Base-by-base conservation (phyloP, 1,140 invertebrate genomes). In the Drosophila subobscura region DNA sequence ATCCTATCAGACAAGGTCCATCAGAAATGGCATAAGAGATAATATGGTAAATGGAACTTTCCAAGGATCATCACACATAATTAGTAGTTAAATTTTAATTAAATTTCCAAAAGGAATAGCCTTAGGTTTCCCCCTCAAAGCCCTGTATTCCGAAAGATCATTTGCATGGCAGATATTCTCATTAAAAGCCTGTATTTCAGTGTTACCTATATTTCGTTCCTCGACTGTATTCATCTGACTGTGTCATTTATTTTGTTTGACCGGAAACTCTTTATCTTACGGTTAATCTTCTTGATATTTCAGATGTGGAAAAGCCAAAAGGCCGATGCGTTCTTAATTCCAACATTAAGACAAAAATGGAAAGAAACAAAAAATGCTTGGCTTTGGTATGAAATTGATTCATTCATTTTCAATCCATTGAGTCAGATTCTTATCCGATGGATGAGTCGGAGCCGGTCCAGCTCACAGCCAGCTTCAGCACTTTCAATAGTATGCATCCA, bases 261-360 rank as follows among this genome's bases (percentile, higher is more conserved):
- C 80, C 80, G 80, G 80, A 84, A 84, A 84, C 79, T 77, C 68
- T 66, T 84, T 84, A 84, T 84, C 80, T 79, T 66, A 46, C 78
- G 77, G 80, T 65, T 79, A 73, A 84, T 84, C 81, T 77, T 58
- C 78, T 86, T 80, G 72, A 86, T 80, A 75, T 80, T 79, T 85
- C 68, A 74, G 68, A 81, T 83, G 71, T 73, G 52, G 44, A 61
- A 46, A 65, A 58, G 56, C 63, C 55, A 73, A 73, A 85, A 80
- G 73, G 63, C 74, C 80, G 64, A 86, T 85, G 77, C 61, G 71
- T 67, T 72, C 50, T 80, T 63, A 76, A 86, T 77, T 80, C 73
- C 56, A 49, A 63, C 68, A 75, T 74, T 70, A 77, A 85, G 60
- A 70, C 67, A 72, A 77, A 68, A 74, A 52, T 77, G 4, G 12